Evolutionary conservation across 1,140 invertebrate species (phyloP), one percentile per base, ranked within the genome.

Genomic region (Orchestia grillus): DNA sequence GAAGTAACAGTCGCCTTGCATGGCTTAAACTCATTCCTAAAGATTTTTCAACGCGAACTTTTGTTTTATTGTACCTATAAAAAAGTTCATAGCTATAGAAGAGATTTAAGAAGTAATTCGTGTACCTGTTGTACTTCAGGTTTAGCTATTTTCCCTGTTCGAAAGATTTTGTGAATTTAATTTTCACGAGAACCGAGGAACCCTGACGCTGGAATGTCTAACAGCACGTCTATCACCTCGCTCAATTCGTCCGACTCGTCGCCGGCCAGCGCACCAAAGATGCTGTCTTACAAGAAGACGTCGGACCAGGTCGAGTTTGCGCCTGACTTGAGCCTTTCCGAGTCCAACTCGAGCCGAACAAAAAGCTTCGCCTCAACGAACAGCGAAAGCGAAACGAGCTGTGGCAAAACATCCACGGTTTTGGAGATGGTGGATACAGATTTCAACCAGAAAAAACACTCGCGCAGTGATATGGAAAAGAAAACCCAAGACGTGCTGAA

Each of bases 261-360:
- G 8, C 92, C 92, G 8, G 43, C 92, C 92, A 47, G 8, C 19
- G 92, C 44, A 8, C 92, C 92, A 42, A 94, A 45, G n/a, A 47
- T 94, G 92, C 44, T 94, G 92, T 94, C 92, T 6, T 94, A 94
- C 92, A 94, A 44, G 43, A 44, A 45, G 36, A 94, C 44, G 3
- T 8, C 43, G 6, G 92, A 94, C 8, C 4, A 23, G 44, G 92
- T 45, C 36, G 92, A 94, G 6, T 45, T 94, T 40, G 36, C 6
- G 43, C 92, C 92, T 44, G 92, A 47, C 92, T 44, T 77, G 11
- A 15, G 62, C 88, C 88, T 43, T 91, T 15, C 41, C 3, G 42
- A 91, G 3, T 91, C 44, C 28, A 43, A 91, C 41, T 91, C 44
- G 3, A 19, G 19, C 28, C 44, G 88, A 42, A 91, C 41, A 44